Evolutionary conservation across 1,140 invertebrate genomes (phyloP).

Genomic region (Globodera ellingtonae): DNA sequence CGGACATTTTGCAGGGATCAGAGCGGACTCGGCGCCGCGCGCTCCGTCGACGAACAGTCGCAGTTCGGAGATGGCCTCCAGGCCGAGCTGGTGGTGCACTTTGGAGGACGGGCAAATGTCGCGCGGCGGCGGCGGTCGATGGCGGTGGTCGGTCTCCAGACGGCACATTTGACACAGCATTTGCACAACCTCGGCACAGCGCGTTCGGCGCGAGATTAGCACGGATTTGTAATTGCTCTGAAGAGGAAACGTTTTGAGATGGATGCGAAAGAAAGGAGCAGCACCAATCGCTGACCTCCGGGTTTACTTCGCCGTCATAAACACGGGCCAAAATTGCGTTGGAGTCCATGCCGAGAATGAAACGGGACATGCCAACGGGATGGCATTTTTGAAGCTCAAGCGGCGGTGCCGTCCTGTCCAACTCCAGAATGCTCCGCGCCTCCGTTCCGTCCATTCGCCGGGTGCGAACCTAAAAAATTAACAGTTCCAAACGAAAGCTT

Average conservation of each 20-base stretch:
- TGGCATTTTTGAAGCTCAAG: slow-evolving; percentile 54
- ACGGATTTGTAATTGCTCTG: slow-evolving; percentile 51
- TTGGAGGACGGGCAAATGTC: neutral
- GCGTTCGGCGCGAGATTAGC: slow-evolving; percentile 42
- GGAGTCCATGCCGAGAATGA: slow-evolving; percentile 48
- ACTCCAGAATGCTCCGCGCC: slow-evolving; percentile 45
- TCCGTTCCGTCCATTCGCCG: slow-evolving; percentile 37
- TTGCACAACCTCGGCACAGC: slow-evolving; percentile 36
- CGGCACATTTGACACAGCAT: slow-evolving; percentile 48
- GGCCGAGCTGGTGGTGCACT: neutral
- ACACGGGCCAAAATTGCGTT: slow-evolving; percentile 47
- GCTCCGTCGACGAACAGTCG: slow-evolving; percentile 28
- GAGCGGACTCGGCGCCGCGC: neutral
- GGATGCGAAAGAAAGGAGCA: too few species aligned
- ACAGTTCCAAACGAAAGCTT: neutral
- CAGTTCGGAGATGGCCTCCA: slow-evolving; percentile 27
- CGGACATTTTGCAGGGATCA: slow-evolving; percentile 28
- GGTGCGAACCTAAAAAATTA: slow-evolving; percentile 30
- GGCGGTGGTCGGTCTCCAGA: slow-evolving; percentile 3
- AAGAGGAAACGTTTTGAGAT: neutral
- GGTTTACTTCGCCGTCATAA: slow-evolving; percentile 45
- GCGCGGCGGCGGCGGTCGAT: neutral
- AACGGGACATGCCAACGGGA: slow-evolving; percentile 44
- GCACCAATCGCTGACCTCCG: slow-evolving; percentile 28
- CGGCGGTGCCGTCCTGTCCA: slow-evolving; percentile 45